Evolutionary conservation across 2,797 vertebrate species (phyloP).

Genomic region (Loris lydekkerianus): DNA sequence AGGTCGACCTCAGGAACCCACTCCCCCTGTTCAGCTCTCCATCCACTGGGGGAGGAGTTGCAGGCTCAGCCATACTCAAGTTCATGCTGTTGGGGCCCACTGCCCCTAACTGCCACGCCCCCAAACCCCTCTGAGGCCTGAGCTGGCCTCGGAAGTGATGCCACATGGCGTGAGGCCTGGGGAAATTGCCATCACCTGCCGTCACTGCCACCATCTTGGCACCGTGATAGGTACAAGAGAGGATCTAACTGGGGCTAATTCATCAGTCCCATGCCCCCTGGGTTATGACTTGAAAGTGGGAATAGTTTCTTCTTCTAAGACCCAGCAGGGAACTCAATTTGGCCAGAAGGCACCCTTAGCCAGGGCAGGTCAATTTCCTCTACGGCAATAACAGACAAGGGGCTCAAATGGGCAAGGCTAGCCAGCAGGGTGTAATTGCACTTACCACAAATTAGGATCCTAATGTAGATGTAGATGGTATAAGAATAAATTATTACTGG

Average conservation of each 20-base stretch:
- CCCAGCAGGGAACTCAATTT: neutral
- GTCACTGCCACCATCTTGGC: neutral
- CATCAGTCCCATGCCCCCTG: neutral
- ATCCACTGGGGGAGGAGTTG: neutral
- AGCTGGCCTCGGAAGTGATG: neutral
- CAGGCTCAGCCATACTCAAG: neutral
- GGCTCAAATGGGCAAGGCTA: neutral
- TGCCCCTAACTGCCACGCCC: too few relatives aligned
- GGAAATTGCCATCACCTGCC: neutral
- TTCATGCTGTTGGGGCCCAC: neutral
- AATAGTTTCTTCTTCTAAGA: neutral
- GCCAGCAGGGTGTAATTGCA: neutral
- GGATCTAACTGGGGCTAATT: neutral
- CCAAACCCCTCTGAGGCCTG: too few relatives aligned
- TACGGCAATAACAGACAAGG: neutral
- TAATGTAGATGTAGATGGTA: neutral
- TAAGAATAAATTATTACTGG: neutral
- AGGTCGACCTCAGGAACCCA: neutral
- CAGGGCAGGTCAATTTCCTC: neutral
- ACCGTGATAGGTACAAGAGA: neutral
- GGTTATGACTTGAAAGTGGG: neutral
- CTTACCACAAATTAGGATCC: neutral
- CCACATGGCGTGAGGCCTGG: neutral
- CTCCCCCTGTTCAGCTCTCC: neutral
- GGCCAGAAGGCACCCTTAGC: neutral